Conservation (phyloP, 1,140 invertebrate species). For the Drosophila hydei region DNA sequence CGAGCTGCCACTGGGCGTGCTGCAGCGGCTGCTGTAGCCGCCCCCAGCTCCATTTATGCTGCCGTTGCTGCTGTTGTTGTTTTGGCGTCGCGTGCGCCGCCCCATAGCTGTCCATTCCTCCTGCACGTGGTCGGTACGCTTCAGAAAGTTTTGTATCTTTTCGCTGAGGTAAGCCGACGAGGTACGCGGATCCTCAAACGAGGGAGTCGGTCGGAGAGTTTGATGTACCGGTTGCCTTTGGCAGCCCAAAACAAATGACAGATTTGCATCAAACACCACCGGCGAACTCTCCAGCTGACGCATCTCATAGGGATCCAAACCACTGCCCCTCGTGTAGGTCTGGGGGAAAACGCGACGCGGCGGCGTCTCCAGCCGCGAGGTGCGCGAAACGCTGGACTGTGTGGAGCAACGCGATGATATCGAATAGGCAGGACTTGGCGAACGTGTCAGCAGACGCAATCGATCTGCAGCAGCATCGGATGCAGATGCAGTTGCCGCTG, state of each 20-base stretch:
- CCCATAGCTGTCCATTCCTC: slow-evolving; percentile 89
- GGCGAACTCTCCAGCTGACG: slow-evolving; percentile 88
- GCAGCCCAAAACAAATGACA: slow-evolving; percentile 91
- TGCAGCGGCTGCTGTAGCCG: slow-evolving; percentile 70
- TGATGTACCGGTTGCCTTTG: slow-evolving; percentile 88
- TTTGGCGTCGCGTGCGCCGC: slow-evolving; percentile 82
- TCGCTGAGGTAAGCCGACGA: slow-evolving; percentile 89
- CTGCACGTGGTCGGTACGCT: slow-evolving; percentile 92
- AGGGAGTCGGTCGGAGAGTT: slow-evolving; percentile 88
- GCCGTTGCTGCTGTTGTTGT: slow-evolving; percentile 33
- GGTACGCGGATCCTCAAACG: slow-evolving; percentile 89
- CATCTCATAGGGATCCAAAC: slow-evolving; percentile 85
- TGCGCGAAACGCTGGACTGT: slow-evolving; percentile 50
- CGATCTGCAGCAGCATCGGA: slow-evolving; percentile 51
- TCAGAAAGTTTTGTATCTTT: slow-evolving; percentile 91
- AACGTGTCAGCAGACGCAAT: slow-evolving; percentile 63
- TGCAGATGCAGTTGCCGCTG: background rate
- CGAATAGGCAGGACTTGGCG: slow-evolving; percentile 75
- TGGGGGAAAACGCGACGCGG: slow-evolving; percentile 88
- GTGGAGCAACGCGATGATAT: slow-evolving; percentile 66
- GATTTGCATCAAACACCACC: slow-evolving; percentile 91
- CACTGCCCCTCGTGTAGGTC: slow-evolving; percentile 84
- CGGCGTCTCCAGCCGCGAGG: slow-evolving; percentile 76
- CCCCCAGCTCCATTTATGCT: slow-evolving; percentile 48
- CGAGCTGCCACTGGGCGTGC: slow-evolving; percentile 65